phyloP scores from a whole-genome alignment of 2,797 vertebrate species.

The Rhabdophis nuchalis region DNA sequence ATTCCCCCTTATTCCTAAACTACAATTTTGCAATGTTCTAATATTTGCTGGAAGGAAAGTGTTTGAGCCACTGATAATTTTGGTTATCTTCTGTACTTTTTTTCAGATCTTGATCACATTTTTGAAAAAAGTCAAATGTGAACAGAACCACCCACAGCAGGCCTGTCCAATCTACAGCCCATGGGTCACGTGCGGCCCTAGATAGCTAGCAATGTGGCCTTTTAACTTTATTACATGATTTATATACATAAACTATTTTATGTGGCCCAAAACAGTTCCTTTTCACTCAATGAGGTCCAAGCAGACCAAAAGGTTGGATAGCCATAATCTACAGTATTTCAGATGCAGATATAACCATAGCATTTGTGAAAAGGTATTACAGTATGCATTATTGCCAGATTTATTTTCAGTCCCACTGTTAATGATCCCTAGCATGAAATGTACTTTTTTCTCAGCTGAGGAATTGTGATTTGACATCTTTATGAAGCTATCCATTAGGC shows the following conservation, averaged over 20 bases:
- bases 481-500: neutral
- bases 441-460: neutral
- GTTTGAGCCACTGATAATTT: neutral
- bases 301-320: neutral
- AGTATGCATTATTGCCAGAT: neutral
- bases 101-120: neutral
- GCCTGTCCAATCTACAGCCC: neutral
- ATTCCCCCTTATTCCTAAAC: neutral
- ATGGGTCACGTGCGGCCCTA: neutral
- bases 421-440: neutral
- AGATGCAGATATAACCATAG: neutral
- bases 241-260: neutral
- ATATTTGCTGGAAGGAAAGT: neutral
- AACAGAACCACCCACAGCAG: neutral
- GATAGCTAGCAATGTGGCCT: neutral
- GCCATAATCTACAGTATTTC: neutral
- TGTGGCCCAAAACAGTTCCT: neutral
- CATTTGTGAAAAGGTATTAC: neutral
- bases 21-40: neutral
- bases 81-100: neutral
- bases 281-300: neutral
- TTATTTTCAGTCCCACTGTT: neutral
- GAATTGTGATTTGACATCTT: neutral
- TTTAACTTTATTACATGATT: neutral
- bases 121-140: neutral